These are phyloP conservation scores for Hipparchia semele DNA, from an alignment of 2,888 invertebrate species.

Conservation along the genomic window DNA sequence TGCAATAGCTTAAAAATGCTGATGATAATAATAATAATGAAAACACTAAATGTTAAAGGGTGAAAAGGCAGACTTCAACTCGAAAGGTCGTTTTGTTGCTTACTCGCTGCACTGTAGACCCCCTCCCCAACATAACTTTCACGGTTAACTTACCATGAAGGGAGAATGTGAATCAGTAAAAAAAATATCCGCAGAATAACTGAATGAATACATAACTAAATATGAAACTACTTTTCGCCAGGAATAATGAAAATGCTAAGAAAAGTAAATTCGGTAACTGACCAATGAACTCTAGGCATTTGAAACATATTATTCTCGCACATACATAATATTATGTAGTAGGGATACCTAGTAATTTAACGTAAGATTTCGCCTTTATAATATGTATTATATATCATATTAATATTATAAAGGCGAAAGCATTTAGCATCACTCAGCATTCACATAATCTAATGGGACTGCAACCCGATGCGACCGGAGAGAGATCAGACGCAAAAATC, in stretches of 20 bases:
- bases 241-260: neutral
- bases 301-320: too few relatives aligned
- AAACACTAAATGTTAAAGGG: neutral
- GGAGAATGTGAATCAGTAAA: neutral
- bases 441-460: too few relatives aligned
- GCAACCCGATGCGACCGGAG: too few relatives aligned
- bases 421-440: too few relatives aligned
- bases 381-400: too few relatives aligned
- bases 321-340: too few relatives aligned
- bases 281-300: neutral
- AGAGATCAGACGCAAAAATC: too few relatives aligned
- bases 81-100: neutral
- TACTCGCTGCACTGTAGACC: neutral
- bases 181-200: neutral
- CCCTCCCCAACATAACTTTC: constrained; percentile 3
- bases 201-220: neutral
- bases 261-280: neutral
- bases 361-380: too few relatives aligned
- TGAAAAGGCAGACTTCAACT: neutral
- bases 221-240: neutral
- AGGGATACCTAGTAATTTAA: too few relatives aligned
- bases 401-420: too few relatives aligned
- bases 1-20: too few relatives aligned
- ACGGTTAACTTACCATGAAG: neutral
- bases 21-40: too few relatives aligned